These are phyloP conservation scores for Lepisosteus oculatus DNA, from an alignment of 2,113 vertebrate species.

Conservation along the genomic window DNA sequence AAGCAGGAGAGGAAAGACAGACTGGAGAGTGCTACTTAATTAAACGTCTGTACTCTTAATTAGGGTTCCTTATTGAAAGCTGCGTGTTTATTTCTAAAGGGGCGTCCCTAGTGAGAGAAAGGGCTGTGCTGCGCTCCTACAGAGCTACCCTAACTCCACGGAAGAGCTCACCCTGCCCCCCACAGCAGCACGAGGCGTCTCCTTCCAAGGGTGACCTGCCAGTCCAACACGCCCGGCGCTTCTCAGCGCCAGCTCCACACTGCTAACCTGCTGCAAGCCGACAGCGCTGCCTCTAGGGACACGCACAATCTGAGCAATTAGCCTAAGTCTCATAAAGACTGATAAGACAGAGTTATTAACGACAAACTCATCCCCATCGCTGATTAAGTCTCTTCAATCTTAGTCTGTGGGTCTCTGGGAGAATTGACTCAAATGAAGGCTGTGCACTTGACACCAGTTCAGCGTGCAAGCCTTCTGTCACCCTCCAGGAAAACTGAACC, in stretches of 20 bases:
- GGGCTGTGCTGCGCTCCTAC: background rate
- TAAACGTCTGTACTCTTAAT: constrained; percentile 30
- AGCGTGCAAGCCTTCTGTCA: too few species aligned
- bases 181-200: background rate
- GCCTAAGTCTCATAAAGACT: constrained; percentile 16
- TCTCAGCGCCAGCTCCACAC: background rate
- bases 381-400: background rate
- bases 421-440: background rate
- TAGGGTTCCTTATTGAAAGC: constrained; percentile 16
- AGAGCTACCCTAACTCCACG: background rate
- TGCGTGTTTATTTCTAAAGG: background rate
- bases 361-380: background rate
- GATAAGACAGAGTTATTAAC: constrained; percentile 24
- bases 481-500: too few species aligned
- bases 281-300: background rate
- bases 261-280: background rate
- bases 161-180: background rate
- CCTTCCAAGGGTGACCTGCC: constrained; percentile 1
- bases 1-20: constrained; percentile 10
- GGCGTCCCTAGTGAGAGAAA: background rate
- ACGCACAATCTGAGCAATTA: constrained; percentile 22
- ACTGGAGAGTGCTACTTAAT: constrained; percentile 15
- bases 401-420: too few species aligned
- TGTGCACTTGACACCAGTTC: too few species aligned
- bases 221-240: background rate